A percentile compares a stretch with the other conserved stretches of the same genome.
phyloP scores from a whole-genome alignment of 2,113 vertebrate species.

The Cebidichthys violaceus region DNA sequence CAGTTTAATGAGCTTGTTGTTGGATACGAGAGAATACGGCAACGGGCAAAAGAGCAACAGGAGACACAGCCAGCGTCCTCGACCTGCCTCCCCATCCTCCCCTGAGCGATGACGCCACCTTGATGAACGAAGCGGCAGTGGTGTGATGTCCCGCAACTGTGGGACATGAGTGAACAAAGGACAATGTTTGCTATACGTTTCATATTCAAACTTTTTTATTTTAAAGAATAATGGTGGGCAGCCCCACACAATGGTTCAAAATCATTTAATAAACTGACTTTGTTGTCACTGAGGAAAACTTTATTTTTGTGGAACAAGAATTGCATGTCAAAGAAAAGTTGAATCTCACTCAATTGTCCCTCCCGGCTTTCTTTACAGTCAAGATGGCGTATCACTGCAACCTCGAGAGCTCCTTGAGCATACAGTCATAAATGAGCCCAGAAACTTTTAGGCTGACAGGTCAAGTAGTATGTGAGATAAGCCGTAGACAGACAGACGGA shows the following conservation, averaged over 20 bases:
- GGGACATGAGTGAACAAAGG: background rate
- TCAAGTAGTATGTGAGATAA: too few species aligned
- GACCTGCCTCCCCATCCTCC: background rate
- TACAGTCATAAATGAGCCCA: too few species aligned
- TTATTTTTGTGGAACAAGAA: too few species aligned
- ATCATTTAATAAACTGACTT: background rate
- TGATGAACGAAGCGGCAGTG: background rate
- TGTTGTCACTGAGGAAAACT: background rate
- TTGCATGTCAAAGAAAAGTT: too few species aligned
- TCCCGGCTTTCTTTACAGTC: too few species aligned
- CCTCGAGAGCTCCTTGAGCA: too few species aligned
- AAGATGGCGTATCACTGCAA: too few species aligned
- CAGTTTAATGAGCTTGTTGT: slow-evolving; percentile 83
- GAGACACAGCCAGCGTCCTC: slow-evolving; percentile 32
- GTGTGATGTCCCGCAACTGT: background rate
- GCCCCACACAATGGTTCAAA: background rate
- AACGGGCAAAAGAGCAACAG: slow-evolving; percentile 62
- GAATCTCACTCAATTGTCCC: too few species aligned
- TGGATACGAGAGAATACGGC: slow-evolving; percentile 62
- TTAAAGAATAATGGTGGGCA: background rate
- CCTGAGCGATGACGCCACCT: slow-evolving; percentile 11
- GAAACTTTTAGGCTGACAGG: too few species aligned
- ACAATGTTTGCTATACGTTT: background rate
- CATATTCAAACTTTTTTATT: background rate
- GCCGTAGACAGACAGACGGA: too few species aligned